phyloP scores from a whole-genome alignment of 2,888 invertebrate species.

The Sclerodermus sp. region DNA sequence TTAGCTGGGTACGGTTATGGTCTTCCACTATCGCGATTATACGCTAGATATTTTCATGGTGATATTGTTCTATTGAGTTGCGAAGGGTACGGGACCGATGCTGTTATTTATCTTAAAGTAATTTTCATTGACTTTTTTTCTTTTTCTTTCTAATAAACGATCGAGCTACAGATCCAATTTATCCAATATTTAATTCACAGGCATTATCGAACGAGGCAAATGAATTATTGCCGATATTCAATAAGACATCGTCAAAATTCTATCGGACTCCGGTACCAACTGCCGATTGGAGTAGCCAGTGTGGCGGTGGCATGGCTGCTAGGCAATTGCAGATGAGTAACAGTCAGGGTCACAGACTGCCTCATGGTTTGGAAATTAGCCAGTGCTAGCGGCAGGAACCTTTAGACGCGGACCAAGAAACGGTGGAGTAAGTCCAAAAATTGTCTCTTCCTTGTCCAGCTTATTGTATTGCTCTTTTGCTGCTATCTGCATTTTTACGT shows the following conservation, averaged over 20 bases:
- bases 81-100: conserved; percentile 97
- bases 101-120: conserved; percentile 95
- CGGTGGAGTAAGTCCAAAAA: too few relatives aligned
- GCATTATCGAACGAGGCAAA: conserved; percentile 95
- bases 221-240: conserved; percentile 95
- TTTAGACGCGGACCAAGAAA: background rate
- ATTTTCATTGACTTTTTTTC: conserved; percentile 5
- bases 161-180: background rate
- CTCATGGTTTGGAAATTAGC: conserved; percentile 44
- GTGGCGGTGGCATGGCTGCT: conserved; percentile 51
- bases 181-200: conserved; percentile 60
- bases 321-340: conserved; percentile 49
- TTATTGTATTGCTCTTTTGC: too few relatives aligned
- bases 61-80: conserved; percentile 91
- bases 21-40: conserved; percentile 91
- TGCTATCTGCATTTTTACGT: too few relatives aligned
- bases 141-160: too few relatives aligned
- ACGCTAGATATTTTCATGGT: conserved; percentile 98
- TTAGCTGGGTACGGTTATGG: conserved; percentile 97
- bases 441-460: too few relatives aligned
- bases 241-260: conserved; percentile 90
- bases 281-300: conserved; percentile 86
- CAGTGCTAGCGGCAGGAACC: conserved; percentile 41
- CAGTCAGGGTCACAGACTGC: conserved; percentile 44
- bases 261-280: conserved; percentile 81